Evolutionary conservation across 2,888 invertebrate genomes (phyloP), one percentile per base, ranked within the genome.

Genomic region (Drosophila prostipennis): DNA sequence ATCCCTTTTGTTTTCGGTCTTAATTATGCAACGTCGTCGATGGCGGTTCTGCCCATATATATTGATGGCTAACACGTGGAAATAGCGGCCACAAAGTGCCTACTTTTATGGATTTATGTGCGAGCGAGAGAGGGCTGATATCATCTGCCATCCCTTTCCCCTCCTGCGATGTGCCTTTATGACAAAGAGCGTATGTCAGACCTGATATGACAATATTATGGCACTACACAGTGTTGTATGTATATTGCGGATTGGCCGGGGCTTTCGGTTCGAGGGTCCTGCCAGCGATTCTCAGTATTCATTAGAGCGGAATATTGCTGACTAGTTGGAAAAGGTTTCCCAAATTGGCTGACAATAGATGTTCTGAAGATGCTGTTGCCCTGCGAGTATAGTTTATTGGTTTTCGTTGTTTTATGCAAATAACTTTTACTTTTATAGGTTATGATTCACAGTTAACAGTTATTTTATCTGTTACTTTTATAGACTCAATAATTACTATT

Each of bases 51-150:
- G n/a, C 40, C 45, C 29, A 52, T 74, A 37, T 36, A 46, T 42
- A 48, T 52, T 49, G 48, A 65, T 72, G 77, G 56, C 52, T 42
- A 67, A 68, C 71, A 76, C 63, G 59, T 78, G 76, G 65, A 70
- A 14, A 53, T 45, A 39, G n/a, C 64, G 34, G 23, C 48, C 58
- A 56, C 72, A 72, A 67, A 72, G 59, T 51, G 52, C 48, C 74
- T 54, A 52, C 61, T 67, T 83, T 80, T 80, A 77, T 71, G 75
- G 57, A 54, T 52, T 39, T 60, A 65, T 52, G 70, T 71, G 70
- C 19, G 51, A 70, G 71, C 23, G 70, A 61, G 70, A 61, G 39
- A 34, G 11, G 43, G 19, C 16, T 14, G 6, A 8, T 61, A 39
- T 14, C 32, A 43, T 23, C 10, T 42, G 48, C 55, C 59, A 40